phyloP scores from a whole-genome alignment of 2,113 vertebrate species.

The Pan paniscus region DNA sequence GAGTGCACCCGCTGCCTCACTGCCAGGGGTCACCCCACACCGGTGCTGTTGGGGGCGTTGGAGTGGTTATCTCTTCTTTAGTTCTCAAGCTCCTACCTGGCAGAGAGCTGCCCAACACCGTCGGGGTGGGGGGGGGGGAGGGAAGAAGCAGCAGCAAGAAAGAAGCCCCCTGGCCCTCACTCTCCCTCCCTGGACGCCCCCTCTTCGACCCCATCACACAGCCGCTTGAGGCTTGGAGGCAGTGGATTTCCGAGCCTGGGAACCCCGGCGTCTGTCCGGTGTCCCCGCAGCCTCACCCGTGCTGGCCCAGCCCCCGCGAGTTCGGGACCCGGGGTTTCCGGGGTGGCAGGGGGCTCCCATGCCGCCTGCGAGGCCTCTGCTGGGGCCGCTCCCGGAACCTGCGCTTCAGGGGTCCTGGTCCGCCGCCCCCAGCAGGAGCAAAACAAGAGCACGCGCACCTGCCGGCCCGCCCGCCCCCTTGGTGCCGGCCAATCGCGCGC shows the following conservation, averaged over 20 bases:
- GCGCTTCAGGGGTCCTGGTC: not conserved
- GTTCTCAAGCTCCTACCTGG: not conserved
- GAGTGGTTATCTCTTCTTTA: not conserved
- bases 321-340: not conserved
- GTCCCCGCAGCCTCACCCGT: not conserved
- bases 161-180: not conserved
- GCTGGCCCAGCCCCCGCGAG: not conserved
- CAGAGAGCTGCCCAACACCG: not conserved
- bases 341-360: not conserved
- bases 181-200: not conserved
- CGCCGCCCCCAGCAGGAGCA: not conserved
- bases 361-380: too few species aligned
- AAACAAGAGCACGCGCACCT: constrained; percentile 81
- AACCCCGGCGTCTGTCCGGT: accelerated
- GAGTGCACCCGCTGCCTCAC: not conserved
- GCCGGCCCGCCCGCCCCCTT: constrained; percentile 50
- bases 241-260: not conserved
- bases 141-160: too few species aligned
- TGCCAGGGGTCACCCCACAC: too few species aligned
- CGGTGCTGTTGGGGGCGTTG: accelerated
- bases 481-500: constrained; percentile 45
- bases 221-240: not conserved
- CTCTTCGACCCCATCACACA: not conserved
- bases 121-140: too few species aligned
- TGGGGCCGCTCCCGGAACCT: not conserved